These are phyloP conservation scores for Trematomus loennbergii DNA, from an alignment of 2,113 vertebrate species.

Conservation along the genomic window DNA sequence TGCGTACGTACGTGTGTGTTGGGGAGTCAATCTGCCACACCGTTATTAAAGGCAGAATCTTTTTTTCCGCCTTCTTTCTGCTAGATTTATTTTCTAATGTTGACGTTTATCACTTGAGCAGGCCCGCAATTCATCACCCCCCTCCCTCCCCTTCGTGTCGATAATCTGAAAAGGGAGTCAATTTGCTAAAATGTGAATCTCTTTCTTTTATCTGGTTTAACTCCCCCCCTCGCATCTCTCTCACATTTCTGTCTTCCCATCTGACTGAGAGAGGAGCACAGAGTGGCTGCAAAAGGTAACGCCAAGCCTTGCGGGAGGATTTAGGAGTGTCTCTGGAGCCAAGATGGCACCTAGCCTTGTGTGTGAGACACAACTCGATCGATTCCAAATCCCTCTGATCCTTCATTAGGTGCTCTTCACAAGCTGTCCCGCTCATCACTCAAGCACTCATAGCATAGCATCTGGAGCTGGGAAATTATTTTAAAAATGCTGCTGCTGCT, in stretches of 20 bases:
- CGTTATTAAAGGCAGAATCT: constrained; percentile 75
- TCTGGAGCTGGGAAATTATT: constrained; percentile 29
- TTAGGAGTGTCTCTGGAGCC: constrained; percentile 54
- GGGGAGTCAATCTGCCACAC: constrained; percentile 66
- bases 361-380: constrained; percentile 54
- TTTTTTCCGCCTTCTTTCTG: constrained; percentile 83
- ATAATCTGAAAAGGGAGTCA: constrained; percentile 81
- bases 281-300: constrained; percentile 31
- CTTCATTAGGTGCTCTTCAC: constrained; percentile 71
- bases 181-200: constrained; percentile 80
- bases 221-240: not conserved
- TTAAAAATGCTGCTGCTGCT: not conserved
- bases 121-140: constrained; percentile 80
- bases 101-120: constrained; percentile 87
- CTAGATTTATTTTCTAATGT: constrained; percentile 90
- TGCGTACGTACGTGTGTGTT: constrained; percentile 29
- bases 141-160: constrained; percentile 71
- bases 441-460: not conserved
- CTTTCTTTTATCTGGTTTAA: constrained; percentile 50
- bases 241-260: constrained; percentile 21
- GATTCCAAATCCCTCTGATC: constrained; percentile 66
- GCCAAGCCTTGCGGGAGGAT: constrained; percentile 46
- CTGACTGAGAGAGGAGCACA: constrained; percentile 21
- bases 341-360: constrained; percentile 50
- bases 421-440: constrained; percentile 44